A percentile compares a stretch with the other conserved stretches of the same genome.
Conservation (phyloP, 2,888 invertebrate genomes). For the Troilus luridus region DNA sequence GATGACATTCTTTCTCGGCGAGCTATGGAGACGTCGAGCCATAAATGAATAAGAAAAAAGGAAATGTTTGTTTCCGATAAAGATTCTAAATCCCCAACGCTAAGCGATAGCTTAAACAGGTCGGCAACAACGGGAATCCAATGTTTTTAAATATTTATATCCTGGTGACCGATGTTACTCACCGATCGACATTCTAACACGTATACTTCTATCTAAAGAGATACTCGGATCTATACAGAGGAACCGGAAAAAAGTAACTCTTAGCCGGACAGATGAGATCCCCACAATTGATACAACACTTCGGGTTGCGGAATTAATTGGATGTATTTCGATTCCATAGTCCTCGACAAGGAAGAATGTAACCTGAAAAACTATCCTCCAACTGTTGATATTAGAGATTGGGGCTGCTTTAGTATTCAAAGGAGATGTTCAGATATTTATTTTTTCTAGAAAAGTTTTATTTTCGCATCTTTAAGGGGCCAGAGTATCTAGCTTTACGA, state of each 20-base stretch:
- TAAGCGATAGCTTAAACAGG: slow-evolving; percentile 9
- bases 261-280: not conserved
- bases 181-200: not conserved
- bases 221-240: not conserved
- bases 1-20: not conserved
- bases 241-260: not conserved
- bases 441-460: slow-evolving; percentile 7
- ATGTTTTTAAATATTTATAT: slow-evolving; percentile 2
- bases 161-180: not conserved
- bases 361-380: not conserved
- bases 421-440: not conserved
- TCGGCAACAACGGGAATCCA: not conserved
- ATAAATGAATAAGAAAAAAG: not conserved
- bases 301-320: not conserved
- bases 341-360: not conserved
- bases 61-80: not conserved
- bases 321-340: slow-evolving; percentile 2
- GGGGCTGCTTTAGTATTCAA: slow-evolving; percentile 12
- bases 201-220: not conserved
- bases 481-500: not conserved
- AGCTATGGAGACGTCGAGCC: not conserved
- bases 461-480: not conserved
- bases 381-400: slow-evolving; percentile 19
- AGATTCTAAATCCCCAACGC: not conserved
- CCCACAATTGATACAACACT: not conserved